A percentile compares a stretch with the other conserved stretches of the same genome.
Evolutionary conservation across 1,140 invertebrate species (phyloP).

Genomic region (Caenorhabditis briggsae): DNA sequence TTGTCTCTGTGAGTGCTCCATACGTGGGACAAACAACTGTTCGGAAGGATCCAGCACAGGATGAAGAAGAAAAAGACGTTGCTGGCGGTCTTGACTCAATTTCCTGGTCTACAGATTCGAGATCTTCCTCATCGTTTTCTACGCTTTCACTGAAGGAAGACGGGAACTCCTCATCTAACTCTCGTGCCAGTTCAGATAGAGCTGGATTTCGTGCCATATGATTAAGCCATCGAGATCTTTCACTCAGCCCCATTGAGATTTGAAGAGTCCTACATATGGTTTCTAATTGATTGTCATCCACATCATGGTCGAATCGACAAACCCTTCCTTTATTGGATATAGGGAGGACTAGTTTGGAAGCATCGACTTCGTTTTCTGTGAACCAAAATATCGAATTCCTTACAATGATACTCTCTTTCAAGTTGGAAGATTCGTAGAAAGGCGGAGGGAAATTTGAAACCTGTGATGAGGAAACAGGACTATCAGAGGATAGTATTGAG

Average conservation of each 20-base stretch:
- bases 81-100: background rate
- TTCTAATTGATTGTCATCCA: conserved; percentile 35
- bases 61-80: conserved; percentile 6
- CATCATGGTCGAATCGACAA: conserved; percentile 32
- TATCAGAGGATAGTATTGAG: too few relatives aligned
- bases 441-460: background rate
- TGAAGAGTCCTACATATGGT: conserved; percentile 39
- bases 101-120: background rate
- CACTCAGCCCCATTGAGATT: conserved; percentile 19
- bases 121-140: background rate
- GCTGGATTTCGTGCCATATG: background rate
- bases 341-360: conserved; percentile 15
- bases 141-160: background rate
- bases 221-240: conserved; percentile 41
- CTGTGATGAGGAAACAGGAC: background rate
- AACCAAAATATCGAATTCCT: conserved; percentile 45
- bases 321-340: conserved; percentile 39
- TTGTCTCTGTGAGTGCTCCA: background rate
- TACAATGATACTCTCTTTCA: conserved; percentile 10
- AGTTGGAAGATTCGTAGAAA: background rate
- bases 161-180: conserved; percentile 15
- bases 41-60: background rate
- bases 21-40: background rate
- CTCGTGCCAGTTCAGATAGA: background rate
- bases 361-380: conserved; percentile 31